Evolutionary conservation across 1,140 invertebrate species (phyloP).

Genomic region (Pseudobourletiella spinata): DNA sequence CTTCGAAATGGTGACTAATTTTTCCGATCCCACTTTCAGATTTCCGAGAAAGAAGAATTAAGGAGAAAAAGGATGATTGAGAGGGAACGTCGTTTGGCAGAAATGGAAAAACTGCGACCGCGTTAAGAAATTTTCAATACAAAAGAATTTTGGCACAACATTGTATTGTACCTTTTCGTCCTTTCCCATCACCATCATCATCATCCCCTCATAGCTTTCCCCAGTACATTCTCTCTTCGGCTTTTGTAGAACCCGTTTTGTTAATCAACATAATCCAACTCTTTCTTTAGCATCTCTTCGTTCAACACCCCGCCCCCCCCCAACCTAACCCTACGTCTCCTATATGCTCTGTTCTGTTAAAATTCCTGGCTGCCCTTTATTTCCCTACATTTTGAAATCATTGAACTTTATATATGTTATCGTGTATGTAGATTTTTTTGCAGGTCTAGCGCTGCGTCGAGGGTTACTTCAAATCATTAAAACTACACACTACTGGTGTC

Average conservation of each 20-base stretch:
- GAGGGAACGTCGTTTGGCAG: slow-evolving; percentile 64
- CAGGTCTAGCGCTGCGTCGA: neutral
- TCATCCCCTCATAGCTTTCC: neutral
- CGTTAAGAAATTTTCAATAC: slow-evolving; percentile 16
- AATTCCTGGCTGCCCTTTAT: neutral
- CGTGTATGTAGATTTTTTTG: slow-evolving; percentile 7
- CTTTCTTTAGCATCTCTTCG: no score
- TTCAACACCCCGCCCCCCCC: no score
- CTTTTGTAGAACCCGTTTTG: no score
- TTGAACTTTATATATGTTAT: slow-evolving; percentile 4
- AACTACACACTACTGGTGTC: neutral
- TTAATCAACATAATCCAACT: no score
- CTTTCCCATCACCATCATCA: neutral
- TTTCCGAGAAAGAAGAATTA: slow-evolving; percentile 76
- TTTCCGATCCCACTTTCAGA: no score
- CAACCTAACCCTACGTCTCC: no score
- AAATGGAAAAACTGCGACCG: slow-evolving; percentile 48
- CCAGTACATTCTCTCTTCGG: no score
- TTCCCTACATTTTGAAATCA: neutral
- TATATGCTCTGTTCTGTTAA: no score
- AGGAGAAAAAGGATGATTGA: slow-evolving; percentile 74
- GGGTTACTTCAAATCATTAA: slow-evolving; percentile 1
- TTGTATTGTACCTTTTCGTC: neutral
- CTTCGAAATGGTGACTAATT: no score
- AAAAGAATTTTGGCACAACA: neutral